Percentiles rank a stretch among this genome's conserved stretches.
Conservation (phyloP, 2,113 vertebrate genomes). For the Uria aalge region DNA sequence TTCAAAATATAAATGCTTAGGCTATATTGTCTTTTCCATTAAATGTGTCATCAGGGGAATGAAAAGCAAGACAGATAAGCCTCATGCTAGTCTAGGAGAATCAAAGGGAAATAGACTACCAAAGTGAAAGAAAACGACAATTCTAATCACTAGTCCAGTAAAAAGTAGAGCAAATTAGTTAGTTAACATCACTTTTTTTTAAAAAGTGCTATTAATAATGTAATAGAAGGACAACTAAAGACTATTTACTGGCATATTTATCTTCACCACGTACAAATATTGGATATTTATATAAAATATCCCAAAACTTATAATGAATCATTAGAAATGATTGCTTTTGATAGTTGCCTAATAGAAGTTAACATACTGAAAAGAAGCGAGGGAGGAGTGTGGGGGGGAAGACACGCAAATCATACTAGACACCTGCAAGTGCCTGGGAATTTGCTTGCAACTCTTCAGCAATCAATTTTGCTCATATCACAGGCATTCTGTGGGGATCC, state of each 20-base stretch:
- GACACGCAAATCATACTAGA: not conserved
- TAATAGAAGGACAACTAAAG: not conserved
- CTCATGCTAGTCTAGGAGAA: not conserved
- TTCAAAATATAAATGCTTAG: not conserved
- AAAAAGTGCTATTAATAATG: not conserved
- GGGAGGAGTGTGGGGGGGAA: accelerated
- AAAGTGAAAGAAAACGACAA: not conserved
- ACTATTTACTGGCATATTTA: not conserved
- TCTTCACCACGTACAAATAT: not conserved
- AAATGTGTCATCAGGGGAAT: not conserved
- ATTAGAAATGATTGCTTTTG: not conserved
- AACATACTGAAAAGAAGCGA: not conserved
- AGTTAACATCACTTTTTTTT: not conserved
- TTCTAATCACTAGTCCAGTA: not conserved
- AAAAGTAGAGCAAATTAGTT: not conserved
- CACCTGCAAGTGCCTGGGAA: not conserved
- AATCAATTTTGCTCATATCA: not conserved
- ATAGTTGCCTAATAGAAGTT: not conserved
- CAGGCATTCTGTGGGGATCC: not conserved
- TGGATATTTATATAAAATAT: not conserved
- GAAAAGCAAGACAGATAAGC: not conserved
- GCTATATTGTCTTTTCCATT: not conserved
- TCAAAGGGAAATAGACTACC: not conserved
- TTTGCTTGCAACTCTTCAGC: not conserved
- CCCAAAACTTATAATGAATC: not conserved